A percentile compares a stretch with the other conserved stretches of the same genome.
Conservation (phyloP, 23 tunicate genomes). For the Trididemnum nubilum region DNA sequence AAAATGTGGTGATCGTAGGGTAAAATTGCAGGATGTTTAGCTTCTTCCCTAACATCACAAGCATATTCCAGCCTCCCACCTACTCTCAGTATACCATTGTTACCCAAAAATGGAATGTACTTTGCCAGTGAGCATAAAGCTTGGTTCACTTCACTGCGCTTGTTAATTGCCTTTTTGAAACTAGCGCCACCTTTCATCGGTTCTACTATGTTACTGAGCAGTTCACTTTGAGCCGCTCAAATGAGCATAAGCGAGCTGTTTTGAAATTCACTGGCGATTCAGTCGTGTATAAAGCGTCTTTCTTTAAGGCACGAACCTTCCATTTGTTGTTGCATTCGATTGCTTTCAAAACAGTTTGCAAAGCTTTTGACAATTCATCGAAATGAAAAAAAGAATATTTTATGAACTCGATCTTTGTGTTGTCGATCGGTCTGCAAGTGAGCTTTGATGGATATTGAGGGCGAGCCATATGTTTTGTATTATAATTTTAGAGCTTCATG, state of each 20-base stretch:
- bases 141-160: not conserved
- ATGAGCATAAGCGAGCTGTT: not conserved
- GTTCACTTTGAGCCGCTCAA: not conserved
- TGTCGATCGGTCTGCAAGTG: too few relatives aligned
- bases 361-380: not conserved
- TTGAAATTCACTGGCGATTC: too few relatives aligned
- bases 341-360: not conserved
- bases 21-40: not conserved
- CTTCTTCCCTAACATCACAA: not conserved
- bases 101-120: not conserved
- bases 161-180: not conserved
- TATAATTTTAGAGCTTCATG: too few relatives aligned
- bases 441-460: too few relatives aligned
- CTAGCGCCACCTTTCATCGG: not conserved
- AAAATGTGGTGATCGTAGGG: not conserved
- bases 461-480: too few relatives aligned
- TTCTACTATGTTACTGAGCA: not conserved
- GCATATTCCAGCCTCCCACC: slow-evolving; percentile 6
- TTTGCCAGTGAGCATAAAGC: not conserved
- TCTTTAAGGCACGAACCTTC: not conserved
- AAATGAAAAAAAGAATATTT: not conserved
- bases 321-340: not conserved
- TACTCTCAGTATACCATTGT: not conserved
- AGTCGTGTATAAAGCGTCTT: not conserved
- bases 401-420: not conserved